Conservation (phyloP, 1,140 invertebrate species). For the Sarcophaga peregrina region DNA sequence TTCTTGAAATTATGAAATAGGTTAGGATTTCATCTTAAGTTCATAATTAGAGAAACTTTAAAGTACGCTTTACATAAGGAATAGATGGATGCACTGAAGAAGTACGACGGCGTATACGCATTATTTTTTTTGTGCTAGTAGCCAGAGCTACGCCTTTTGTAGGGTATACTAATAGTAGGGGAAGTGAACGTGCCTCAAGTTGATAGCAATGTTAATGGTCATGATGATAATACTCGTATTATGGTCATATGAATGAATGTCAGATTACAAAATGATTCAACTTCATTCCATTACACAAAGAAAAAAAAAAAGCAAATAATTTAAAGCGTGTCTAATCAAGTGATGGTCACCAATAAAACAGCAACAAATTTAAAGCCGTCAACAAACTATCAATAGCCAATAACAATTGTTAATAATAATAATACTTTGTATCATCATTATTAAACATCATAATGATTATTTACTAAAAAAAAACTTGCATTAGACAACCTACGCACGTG, state of each 20-base stretch:
- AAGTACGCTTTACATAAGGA: too few relatives aligned
- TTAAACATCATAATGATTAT: neutral
- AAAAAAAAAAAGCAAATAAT: neutral
- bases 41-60: too few relatives aligned
- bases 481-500: conserved; percentile 17
- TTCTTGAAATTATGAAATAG: too few relatives aligned
- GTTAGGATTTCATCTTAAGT: too few relatives aligned
- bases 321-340: neutral
- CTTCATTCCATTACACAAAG: neutral
- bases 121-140: too few relatives aligned
- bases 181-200: too few relatives aligned
- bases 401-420: neutral
- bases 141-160: too few relatives aligned
- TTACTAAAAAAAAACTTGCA: neutral
- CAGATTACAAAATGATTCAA: neutral
- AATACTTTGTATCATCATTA: too few relatives aligned
- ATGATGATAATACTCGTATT: neutral
- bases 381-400: neutral
- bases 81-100: too few relatives aligned
- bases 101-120: too few relatives aligned
- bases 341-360: neutral
- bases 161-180: too few relatives aligned
- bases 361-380: neutral
- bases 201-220: neutral
- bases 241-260: conserved; percentile 5